Evolutionary conservation across 2,797 vertebrate species (phyloP).

Genomic region (Chrysocyon brachyurus): DNA sequence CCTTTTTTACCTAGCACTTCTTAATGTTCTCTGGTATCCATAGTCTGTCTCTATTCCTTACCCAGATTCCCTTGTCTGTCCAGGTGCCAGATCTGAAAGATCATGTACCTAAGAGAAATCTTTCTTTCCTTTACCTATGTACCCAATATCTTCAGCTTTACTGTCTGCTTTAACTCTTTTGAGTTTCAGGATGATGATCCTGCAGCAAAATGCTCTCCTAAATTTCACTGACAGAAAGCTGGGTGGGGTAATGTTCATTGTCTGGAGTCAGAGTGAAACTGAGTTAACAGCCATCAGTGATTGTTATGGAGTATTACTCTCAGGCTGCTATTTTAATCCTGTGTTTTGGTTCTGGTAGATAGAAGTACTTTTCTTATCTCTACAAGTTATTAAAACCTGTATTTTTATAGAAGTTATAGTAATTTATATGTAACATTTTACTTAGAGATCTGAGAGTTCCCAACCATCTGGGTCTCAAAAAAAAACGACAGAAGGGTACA

Average conservation of each 20-base stretch:
- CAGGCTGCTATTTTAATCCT: slow-evolving; percentile 12
- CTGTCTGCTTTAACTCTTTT: not conserved
- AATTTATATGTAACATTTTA: slow-evolving; percentile 45
- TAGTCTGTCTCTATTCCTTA: not conserved
- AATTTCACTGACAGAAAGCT: not conserved
- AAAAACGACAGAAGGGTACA: not conserved
- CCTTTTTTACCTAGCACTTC: not conserved
- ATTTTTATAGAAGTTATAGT: not conserved
- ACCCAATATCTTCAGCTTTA: slow-evolving; percentile 2
- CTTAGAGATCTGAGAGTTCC: not conserved
- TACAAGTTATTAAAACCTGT: not conserved
- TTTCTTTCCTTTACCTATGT: not conserved
- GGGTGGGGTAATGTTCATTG: not conserved
- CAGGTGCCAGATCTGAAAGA: not conserved
- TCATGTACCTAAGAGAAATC: not conserved
- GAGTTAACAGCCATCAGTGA: not conserved
- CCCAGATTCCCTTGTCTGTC: not conserved
- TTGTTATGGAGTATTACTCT: not conserved
- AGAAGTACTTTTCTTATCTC: not conserved
- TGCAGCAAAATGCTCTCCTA: not conserved
- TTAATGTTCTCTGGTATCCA: not conserved
- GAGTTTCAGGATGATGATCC: not conserved
- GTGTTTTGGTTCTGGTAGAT: slow-evolving; percentile 36
- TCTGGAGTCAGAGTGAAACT: not conserved
- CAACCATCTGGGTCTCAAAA: not conserved